phyloP scores from a whole-genome alignment of 2,113 vertebrate genomes.

The Ceyx margarethae region DNA sequence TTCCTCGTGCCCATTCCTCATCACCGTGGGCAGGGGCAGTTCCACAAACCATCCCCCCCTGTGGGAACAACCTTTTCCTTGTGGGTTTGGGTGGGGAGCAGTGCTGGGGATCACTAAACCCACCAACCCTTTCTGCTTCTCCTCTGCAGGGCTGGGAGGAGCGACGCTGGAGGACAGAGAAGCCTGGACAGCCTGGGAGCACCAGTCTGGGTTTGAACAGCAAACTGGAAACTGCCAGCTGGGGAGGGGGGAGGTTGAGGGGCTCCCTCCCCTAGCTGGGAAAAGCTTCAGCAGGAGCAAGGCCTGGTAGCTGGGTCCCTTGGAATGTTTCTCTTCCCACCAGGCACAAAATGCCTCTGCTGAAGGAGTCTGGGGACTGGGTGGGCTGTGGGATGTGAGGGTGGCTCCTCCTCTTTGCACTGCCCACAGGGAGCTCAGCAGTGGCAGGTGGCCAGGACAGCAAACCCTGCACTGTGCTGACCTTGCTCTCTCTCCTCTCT shows the following conservation, averaged over 20 bases:
- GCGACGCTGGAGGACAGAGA: not conserved
- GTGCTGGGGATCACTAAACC: accelerated
- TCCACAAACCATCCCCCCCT: not conserved
- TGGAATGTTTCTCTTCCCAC: not conserved
- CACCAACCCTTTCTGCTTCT: not conserved
- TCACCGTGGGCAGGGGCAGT: not conserved
- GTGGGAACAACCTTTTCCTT: not conserved
- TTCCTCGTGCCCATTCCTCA: accelerated
- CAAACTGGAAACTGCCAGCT: not conserved
- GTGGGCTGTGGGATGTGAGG: too few species aligned
- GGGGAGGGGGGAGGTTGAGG: not conserved
- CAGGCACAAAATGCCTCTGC: not conserved
- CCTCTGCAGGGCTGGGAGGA: not conserved
- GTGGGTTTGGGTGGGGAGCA: not conserved
- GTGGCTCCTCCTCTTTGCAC: not conserved
- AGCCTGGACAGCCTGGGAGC: not conserved
- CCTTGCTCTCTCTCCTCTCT: accelerated
- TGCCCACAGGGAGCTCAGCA: accelerated
- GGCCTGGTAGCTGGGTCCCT: not conserved
- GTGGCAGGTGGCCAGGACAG: accelerated
- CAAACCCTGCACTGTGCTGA: not conserved
- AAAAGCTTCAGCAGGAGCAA: not conserved
- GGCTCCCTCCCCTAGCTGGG: not conserved
- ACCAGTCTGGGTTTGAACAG: not conserved
- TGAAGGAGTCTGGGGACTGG: not conserved